Evolutionary conservation across 2,797 vertebrate species (phyloP).

Genomic region (Chelon labrosus): DNA sequence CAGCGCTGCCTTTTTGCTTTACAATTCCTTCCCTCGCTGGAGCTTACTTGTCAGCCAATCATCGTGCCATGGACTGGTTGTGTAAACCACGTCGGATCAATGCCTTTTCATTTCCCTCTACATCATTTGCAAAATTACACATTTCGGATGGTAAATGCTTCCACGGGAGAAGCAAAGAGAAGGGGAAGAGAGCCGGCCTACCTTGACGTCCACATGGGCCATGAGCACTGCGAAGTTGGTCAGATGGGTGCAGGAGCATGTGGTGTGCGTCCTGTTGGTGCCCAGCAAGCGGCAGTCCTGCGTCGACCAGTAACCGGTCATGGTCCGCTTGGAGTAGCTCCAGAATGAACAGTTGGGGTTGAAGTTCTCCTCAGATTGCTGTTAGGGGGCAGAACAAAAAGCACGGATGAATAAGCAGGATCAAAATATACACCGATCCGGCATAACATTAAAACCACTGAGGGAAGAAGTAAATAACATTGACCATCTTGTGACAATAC

Average conservation of each 20-base stretch:
- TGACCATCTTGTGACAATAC: too few relatives aligned
- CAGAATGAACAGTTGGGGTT: constrained; percentile 99
- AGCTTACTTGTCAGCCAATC: constrained; percentile 17
- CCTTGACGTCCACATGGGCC: constrained; percentile 98
- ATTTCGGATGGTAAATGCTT: constrained; percentile 6
- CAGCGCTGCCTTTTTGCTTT: neutral
- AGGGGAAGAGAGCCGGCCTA: constrained; percentile 61
- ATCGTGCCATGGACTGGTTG: neutral
- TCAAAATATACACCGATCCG: neutral
- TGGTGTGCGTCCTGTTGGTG: constrained; percentile 96
- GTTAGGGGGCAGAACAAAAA: constrained; percentile 22
- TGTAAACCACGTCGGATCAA: neutral
- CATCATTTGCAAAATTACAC: constrained; percentile 10
- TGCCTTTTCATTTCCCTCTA: constrained; percentile 7
- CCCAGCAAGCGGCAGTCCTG: constrained; percentile 95
- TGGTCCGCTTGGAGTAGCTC: constrained; percentile 96
- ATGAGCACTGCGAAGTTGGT: constrained; percentile 98
- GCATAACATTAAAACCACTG: too few relatives aligned
- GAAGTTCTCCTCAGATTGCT: constrained; percentile 98
- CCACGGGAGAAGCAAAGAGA: neutral
- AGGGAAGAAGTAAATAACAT: too few relatives aligned
- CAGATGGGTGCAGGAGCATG: constrained; percentile 97
- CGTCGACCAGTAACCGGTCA: constrained; percentile 97
- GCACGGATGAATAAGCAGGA: constrained; percentile 3
- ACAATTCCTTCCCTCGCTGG: neutral